A percentile compares a stretch with the other conserved stretches of the same genome.
phyloP scores from a whole-genome alignment of 2,797 vertebrate species.

The Typhlichthys subterraneus region DNA sequence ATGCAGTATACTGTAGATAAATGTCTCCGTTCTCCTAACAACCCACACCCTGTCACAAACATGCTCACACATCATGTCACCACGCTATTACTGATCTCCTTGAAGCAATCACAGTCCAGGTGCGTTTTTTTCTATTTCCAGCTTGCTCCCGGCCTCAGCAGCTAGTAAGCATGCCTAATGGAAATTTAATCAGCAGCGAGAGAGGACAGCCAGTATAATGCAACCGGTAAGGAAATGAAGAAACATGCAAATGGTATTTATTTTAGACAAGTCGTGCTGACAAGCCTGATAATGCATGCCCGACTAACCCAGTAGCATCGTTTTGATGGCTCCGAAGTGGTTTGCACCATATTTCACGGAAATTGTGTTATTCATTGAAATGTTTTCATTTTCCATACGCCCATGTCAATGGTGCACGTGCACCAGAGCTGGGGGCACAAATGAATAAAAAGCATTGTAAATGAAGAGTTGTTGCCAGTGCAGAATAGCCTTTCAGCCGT shows the following conservation, averaged over 20 bases:
- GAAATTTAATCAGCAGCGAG: constrained; percentile 80
- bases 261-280: constrained; percentile 65
- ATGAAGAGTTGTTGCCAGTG: constrained; percentile 36
- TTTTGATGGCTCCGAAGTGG: constrained; percentile 53
- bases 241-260: constrained; percentile 77
- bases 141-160: constrained; percentile 55
- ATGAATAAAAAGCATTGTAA: constrained; percentile 55
- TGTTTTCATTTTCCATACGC: constrained; percentile 41
- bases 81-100: constrained; percentile 70
- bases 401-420: constrained; percentile 39
- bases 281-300: constrained; percentile 65
- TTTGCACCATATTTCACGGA: constrained; percentile 55
- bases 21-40: constrained; percentile 53
- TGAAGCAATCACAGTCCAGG: constrained; percentile 66
- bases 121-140: constrained; percentile 65
- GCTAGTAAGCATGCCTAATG: constrained; percentile 77
- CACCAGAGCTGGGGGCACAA: constrained; percentile 18
- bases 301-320: constrained; percentile 50
- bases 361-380: constrained; percentile 59
- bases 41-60: constrained; percentile 53
- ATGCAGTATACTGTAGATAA: constrained; percentile 34
- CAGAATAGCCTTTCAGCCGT: not conserved
- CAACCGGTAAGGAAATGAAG: constrained; percentile 75
- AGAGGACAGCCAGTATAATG: constrained; percentile 76
- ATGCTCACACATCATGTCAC: constrained; percentile 30